Evolutionary conservation across 1,140 invertebrate genomes (phyloP).

Genomic region (Hylaeus volcanicus): DNA sequence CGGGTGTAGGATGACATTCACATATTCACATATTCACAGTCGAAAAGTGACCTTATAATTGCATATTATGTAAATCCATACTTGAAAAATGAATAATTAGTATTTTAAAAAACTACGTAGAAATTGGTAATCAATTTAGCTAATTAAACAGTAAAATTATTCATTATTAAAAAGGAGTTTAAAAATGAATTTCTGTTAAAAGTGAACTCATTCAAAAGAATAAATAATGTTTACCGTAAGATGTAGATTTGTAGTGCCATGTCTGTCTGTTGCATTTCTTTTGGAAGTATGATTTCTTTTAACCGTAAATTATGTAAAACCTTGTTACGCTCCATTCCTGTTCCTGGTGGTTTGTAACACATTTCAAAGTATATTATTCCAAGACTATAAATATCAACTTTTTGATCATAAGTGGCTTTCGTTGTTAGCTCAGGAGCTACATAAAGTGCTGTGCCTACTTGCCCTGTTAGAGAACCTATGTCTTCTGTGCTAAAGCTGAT

Average conservation of each 20-base stretch:
- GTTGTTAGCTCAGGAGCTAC: constrained; percentile 93
- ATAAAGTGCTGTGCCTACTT: constrained; percentile 96
- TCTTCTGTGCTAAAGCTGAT: constrained; percentile 70
- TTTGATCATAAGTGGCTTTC: constrained; percentile 91
- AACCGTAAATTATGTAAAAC: constrained; percentile 86
- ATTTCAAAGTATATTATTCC: constrained; percentile 98
- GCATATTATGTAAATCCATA: too few relatives aligned
- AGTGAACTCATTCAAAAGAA: neutral
- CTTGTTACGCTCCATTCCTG: constrained; percentile 93
- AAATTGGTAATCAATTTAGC: neutral
- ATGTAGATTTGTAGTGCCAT: constrained; percentile 78
- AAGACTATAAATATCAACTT: constrained; percentile 96
- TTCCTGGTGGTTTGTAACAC: constrained; percentile 89
- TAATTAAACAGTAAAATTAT: neutral
- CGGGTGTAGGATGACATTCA: too few relatives aligned
- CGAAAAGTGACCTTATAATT: too few relatives aligned
- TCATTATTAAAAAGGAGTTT: too few relatives aligned
- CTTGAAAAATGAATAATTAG: too few relatives aligned
- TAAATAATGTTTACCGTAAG: constrained; percentile 72
- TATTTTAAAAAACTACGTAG: neutral
- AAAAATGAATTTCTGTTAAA: neutral
- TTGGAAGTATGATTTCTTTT: constrained; percentile 85
- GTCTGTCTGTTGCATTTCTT: constrained; percentile 81
- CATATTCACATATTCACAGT: too few relatives aligned
- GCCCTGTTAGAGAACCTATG: constrained; percentile 85